Base-by-base conservation (phyloP, 2,797 vertebrate species). In the Tadarida brasiliensis region DNA sequence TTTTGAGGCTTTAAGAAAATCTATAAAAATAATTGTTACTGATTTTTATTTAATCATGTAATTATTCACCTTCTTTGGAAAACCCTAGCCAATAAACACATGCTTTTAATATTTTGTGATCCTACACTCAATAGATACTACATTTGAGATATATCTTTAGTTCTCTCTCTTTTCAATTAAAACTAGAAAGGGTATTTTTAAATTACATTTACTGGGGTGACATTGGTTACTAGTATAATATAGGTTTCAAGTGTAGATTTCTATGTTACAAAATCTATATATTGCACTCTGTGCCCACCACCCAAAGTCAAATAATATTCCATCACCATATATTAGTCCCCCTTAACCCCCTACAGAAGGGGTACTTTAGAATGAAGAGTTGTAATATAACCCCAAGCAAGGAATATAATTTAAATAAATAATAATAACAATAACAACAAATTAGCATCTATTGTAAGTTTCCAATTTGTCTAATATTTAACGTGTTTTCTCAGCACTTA, bases 1-100 rank as follows among this genome's bases (percentile, higher is more conserved):
- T 39, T 74, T 7, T 26, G 51, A 91, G 3, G 33, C 7, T 54
- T 95, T 94, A 68, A 67, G 26, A 56, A 95, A 67, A 82, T 82
- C 20, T 92, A 11, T 71, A 82, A 15, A 81, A 92, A 54, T 89
- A 94, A 91, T 30, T 80, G 33, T 54, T 91, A 61, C 3, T 57
- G 26, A 44, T 76, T 93, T 93, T 87, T 87, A 28, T 54, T 73
- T 84, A 44, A 67, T 84, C 19, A 49, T 56, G 20, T 76, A 28
- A 59, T 67, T 80, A 74, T 94, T 85, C 22, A 84, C 39, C n/a
- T 83, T 47, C 61, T 87, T 91, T 81, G 7, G 11, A 71, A 73
- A 84, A 39, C 5, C 2, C 5, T 65, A 56, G 26, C 0, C 78
- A 65, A 49, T 86, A 35, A 94, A 35, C 85, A 80, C 7, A 68